Evolutionary conservation across 2,113 vertebrate species (phyloP), one percentile per base, ranked within the genome.

Genomic region (Nibea albiflora): DNA sequence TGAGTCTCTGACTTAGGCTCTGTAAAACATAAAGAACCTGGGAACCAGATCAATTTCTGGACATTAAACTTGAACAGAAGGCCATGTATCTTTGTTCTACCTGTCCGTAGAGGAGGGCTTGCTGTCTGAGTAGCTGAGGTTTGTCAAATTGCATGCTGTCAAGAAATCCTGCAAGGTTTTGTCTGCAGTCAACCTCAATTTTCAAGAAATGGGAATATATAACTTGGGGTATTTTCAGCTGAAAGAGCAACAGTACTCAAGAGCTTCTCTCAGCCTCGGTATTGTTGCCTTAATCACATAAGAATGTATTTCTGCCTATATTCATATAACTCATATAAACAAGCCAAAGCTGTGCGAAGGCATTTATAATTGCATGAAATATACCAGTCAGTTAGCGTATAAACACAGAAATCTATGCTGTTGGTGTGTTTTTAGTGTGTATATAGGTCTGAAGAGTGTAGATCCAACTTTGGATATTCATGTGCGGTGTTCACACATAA

Each of bases 401-500:
- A 24, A 11, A 75, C 15, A 26, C 22, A 73, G 66, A 3, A 12
- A 64, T 53, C 39, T 44, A 17, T 50, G 44, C 20, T 14, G 15
- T 15, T 35, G 20, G 22, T 49, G 47, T 80, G 75, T 22, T 53
- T 78, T 42, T 56, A 24, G 66, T 42, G 66, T 49, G 28, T 65
- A 35, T 54, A 3, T 26, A 9, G 4, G n/a, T 39, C 50, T 61
- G 57, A 66, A 57, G 70, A 46, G 47, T 72, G 46, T 61, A 46
- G 50, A 22, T 71, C 53, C 31, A 60, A 50, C 6, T 8, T n/a
- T 73, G 44, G 60, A 73, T 84, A 64, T 85, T 76, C 61, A 20
- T 73, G 69, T n/a, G 64, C n/a, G 69, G 56, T 86, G 88, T 86
- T 85, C 87, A 79, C 89, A 76, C 79, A 88, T 90, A 90, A 93